Conservation (phyloP, 2,113 vertebrate species). For the Corythoichthys intestinalis region DNA sequence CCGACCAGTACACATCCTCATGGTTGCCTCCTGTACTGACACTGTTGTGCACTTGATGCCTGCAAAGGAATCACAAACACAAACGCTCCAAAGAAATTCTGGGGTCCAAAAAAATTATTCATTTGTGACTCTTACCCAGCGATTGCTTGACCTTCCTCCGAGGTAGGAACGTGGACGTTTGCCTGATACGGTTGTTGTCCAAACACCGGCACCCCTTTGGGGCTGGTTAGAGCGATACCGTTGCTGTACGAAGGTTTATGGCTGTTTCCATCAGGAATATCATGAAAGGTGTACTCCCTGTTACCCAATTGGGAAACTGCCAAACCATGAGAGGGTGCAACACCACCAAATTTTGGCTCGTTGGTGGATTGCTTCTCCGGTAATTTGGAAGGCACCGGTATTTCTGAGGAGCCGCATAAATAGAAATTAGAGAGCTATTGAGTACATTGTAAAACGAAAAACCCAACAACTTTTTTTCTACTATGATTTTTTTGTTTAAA, state of each 20-base stretch:
- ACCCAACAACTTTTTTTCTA: too few species aligned
- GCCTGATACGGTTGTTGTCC: neutral
- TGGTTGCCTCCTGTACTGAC: constrained; percentile 6
- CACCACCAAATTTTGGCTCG: constrained; percentile 22
- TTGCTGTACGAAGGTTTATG: constrained; percentile 14
- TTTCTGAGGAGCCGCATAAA: neutral
- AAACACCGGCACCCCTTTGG: neutral
- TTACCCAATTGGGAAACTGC: constrained; percentile 18
- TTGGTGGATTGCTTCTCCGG: constrained; percentile 18
- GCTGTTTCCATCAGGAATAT: neutral
- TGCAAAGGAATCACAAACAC: constrained; percentile 1
- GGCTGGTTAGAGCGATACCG: neutral
- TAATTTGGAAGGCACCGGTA: constrained; percentile 25
- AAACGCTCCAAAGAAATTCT: neutral
- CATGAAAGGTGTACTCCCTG: constrained; percentile 1
- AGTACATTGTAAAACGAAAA: too few species aligned
- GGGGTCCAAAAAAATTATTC: neutral
- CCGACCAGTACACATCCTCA: constrained; percentile 17
- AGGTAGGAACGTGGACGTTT: neutral
- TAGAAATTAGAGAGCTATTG: neutral
- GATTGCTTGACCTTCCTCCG: constrained; percentile 2
- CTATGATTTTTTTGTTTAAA: too few species aligned
- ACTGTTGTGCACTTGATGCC: constrained; percentile 5
- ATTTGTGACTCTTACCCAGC: constrained; percentile 44
- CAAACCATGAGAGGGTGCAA: constrained; percentile 14